Evolutionary conservation across 1,140 invertebrate genomes (phyloP).

Genomic region (Monochamus saltuarius): DNA sequence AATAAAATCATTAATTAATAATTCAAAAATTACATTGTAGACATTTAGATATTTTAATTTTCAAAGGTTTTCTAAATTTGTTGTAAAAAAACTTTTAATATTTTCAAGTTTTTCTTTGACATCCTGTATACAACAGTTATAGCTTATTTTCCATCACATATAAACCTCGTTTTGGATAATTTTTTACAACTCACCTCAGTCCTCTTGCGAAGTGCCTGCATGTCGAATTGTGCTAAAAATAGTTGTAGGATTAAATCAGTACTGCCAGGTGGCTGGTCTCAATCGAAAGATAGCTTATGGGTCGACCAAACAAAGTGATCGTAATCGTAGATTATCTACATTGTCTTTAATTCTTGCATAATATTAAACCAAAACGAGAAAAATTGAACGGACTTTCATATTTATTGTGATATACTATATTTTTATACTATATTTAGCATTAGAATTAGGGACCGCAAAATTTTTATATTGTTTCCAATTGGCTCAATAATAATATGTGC

Average conservation of each 20-base stretch:
- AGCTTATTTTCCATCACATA: not conserved
- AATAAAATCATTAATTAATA: too few species aligned
- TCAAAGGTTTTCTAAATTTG: too few species aligned
- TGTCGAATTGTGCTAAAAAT: not conserved
- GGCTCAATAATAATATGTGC: conserved; percentile 31
- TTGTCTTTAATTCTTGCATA: conserved; percentile 27
- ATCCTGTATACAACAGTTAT: not conserved
- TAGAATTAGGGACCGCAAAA: conserved; percentile 19
- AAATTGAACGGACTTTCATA: conserved; percentile 23
- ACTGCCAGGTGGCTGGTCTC: too few species aligned
- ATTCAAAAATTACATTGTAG: too few species aligned
- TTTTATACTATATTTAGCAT: conserved; percentile 36
- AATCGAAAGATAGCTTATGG: too few species aligned
- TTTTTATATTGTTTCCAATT: conserved; percentile 20
- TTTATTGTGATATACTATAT: conserved; percentile 47
- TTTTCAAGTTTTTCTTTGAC: too few species aligned
- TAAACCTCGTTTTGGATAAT: too few species aligned
- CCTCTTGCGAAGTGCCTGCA: not conserved
- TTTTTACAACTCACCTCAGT: too few species aligned
- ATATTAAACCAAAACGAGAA: conserved; percentile 9
- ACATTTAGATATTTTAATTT: too few species aligned
- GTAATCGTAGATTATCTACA: conserved; percentile 2
- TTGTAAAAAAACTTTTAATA: too few species aligned
- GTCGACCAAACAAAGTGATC: conserved; percentile 9
- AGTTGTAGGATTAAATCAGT: too few species aligned